Conservation (phyloP, 2,888 invertebrate genomes). For the Epinotia demarniana region DNA sequence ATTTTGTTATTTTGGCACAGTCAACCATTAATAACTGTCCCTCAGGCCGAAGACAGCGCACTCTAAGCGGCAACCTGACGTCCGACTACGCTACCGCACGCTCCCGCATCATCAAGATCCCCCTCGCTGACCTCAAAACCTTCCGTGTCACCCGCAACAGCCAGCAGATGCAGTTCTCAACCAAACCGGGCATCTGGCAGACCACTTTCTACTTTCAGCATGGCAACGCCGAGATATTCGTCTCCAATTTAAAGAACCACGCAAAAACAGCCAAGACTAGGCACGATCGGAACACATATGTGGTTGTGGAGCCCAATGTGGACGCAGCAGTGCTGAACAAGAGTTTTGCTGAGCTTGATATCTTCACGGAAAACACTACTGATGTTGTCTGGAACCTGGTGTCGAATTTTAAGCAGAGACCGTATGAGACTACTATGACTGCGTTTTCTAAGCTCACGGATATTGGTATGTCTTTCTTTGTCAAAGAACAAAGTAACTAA, state of each 20-base stretch:
- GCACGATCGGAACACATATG: conserved; percentile 85
- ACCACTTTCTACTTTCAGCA: conserved; percentile 95
- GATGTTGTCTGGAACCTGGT: conserved; percentile 87
- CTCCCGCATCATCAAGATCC: conserved; percentile 74
- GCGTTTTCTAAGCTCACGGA: conserved; percentile 95
- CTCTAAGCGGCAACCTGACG: conserved; percentile 83
- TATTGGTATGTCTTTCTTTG: conserved; percentile 82
- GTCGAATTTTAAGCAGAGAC: conserved; percentile 84
- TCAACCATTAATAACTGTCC: neutral
- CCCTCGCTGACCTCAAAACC: conserved; percentile 72
- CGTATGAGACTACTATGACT: conserved; percentile 93
- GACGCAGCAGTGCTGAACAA: conserved; percentile 89
- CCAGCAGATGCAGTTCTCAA: conserved; percentile 78
- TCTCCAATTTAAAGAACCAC: conserved; percentile 85
- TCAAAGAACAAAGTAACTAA: neutral
- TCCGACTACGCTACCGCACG: conserved; percentile 76
- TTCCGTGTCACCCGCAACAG: conserved; percentile 73
- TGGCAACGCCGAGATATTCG: conserved; percentile 92
- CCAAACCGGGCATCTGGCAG: conserved; percentile 85
- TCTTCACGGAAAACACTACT: conserved; percentile 89
- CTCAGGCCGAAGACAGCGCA: conserved; percentile 86
- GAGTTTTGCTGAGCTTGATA: conserved; percentile 94
- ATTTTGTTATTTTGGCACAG: neutral
- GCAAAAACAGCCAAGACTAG: conserved; percentile 88
- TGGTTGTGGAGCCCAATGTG: conserved; percentile 87